A percentile compares a stretch with the other conserved stretches of the same genome.
phyloP scores from a whole-genome alignment of 2,113 vertebrate species.

The Actinemys pallida region DNA sequence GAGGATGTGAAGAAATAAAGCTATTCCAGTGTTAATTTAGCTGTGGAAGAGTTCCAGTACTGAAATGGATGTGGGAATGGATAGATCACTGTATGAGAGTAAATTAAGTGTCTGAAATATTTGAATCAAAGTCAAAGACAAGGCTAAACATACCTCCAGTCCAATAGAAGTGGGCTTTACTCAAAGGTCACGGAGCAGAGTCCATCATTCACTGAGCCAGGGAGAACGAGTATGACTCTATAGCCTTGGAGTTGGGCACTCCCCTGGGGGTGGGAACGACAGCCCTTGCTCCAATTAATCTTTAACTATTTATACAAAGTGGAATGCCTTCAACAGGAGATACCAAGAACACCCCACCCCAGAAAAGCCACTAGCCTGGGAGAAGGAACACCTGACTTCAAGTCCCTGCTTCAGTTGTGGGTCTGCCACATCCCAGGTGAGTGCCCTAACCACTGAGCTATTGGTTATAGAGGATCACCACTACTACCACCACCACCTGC shows the following conservation, averaged over 20 bases:
- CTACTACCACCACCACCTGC: not conserved
- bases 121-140: not conserved
- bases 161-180: accelerated
- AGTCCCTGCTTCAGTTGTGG: not conserved
- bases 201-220: not conserved
- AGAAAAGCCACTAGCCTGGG: not conserved
- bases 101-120: not conserved
- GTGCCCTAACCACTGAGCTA: not conserved
- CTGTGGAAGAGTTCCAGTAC: not conserved
- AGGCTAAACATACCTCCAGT: not conserved
- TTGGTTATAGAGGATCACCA: not conserved
- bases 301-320: not conserved
- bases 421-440: not conserved
- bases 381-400: not conserved
- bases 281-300: not conserved
- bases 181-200: accelerated
- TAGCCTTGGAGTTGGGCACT: not conserved
- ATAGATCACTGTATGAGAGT: not conserved
- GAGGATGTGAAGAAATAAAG: not conserved
- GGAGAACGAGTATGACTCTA: not conserved
- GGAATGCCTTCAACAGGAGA: not conserved
- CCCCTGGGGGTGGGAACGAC: not conserved
- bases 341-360: not conserved
- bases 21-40: accelerated
- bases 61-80: not conserved